Conservation (phyloP, 2,113 vertebrate genomes). For the Bucco capensis region DNA sequence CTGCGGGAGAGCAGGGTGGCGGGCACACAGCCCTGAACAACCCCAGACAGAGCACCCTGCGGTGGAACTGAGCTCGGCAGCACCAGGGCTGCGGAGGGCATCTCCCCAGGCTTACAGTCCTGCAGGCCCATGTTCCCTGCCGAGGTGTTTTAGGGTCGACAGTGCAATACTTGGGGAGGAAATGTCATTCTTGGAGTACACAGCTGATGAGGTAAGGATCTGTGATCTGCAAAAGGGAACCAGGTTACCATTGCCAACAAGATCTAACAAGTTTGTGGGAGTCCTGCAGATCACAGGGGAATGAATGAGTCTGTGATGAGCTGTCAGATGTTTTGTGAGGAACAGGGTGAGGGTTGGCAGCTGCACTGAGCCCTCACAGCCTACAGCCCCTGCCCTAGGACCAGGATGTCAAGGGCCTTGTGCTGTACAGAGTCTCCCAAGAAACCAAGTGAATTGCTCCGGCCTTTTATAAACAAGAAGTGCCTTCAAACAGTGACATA, state of each 20-base stretch:
- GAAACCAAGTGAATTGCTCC: conserved; percentile 5
- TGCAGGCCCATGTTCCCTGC: too few relatives aligned
- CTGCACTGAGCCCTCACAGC: not conserved
- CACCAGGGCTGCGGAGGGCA: not conserved
- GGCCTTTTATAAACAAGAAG: conserved; percentile 37
- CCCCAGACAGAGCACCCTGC: too few relatives aligned
- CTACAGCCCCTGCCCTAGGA: accelerated
- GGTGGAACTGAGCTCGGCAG: too few relatives aligned
- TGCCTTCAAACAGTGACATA: conserved; percentile 9
- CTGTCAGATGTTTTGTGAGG: accelerated
- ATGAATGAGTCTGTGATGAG: accelerated
- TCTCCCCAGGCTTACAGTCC: not conserved
- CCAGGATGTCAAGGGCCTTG: not conserved
- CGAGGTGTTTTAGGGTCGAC: not conserved
- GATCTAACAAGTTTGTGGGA: not conserved
- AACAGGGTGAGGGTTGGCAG: accelerated
- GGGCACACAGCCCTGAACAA: too few relatives aligned
- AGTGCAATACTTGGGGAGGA: not conserved
- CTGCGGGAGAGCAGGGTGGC: too few relatives aligned
- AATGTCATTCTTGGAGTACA: not conserved
- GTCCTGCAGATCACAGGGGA: not conserved
- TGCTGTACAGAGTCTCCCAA: not conserved
- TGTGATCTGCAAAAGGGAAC: not conserved
- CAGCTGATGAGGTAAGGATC: not conserved
- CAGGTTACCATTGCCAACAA: not conserved